phyloP scores from a whole-genome alignment of 1,140 invertebrate genomes.

The Drosophila punjabiensis region DNA sequence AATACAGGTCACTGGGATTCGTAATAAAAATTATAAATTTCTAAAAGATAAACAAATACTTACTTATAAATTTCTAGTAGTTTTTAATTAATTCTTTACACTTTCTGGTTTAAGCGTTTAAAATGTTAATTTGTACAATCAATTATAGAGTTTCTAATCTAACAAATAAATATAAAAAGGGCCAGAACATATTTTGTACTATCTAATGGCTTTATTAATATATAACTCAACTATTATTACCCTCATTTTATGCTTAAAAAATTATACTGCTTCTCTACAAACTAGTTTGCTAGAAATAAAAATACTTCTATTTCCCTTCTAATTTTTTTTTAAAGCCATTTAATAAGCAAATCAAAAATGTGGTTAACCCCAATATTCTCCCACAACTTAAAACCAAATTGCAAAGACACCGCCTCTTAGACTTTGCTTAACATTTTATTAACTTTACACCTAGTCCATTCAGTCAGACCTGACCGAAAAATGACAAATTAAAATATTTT shows the following conservation, averaged over 20 bases:
- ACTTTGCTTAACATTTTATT: conserved; percentile 23
- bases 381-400: conserved; percentile 1
- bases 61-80: background rate
- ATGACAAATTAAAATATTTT: conserved; percentile 36
- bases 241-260: too few species aligned
- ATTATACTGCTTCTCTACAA: background rate
- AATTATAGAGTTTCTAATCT: background rate
- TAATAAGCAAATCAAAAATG: background rate
- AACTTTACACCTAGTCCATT: conserved; percentile 29
- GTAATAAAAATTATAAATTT: background rate
- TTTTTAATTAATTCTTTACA: too few species aligned
- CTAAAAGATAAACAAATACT: background rate
- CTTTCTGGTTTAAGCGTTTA: background rate
- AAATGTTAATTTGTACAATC: background rate
- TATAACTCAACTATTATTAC: too few species aligned
- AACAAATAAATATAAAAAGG: background rate
- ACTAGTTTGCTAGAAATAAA: background rate
- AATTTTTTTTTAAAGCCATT: background rate
- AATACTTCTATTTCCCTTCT: background rate
- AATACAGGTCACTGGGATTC: too few species aligned
- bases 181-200: background rate
- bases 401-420: background rate
- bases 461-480: conserved; percentile 15
- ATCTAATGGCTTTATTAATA: too few species aligned
- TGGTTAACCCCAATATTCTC: background rate